phyloP scores from a whole-genome alignment of 2,113 vertebrate genomes.

The Redunca redunca region DNA sequence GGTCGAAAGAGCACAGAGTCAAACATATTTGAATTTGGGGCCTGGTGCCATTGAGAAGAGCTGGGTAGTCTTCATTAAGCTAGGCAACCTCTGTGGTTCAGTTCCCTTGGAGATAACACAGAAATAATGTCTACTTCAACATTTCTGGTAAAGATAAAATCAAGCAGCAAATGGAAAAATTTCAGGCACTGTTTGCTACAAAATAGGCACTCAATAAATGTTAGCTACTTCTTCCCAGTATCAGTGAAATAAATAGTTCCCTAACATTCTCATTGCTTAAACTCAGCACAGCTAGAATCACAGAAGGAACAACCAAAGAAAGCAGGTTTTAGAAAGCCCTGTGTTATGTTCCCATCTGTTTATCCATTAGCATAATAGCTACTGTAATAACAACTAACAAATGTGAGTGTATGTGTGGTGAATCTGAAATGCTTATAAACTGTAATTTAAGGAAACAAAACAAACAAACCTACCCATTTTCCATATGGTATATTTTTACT shows the following conservation, averaged over 20 bases:
- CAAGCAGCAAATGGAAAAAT: background rate
- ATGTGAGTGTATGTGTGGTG: constrained; percentile 50
- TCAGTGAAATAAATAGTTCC: constrained; percentile 1
- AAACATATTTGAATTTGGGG: background rate
- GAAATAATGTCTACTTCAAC: background rate
- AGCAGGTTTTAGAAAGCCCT: constrained; percentile 56
- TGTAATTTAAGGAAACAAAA: constrained; percentile 71
- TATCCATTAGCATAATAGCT: constrained; percentile 62
- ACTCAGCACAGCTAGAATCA: constrained; percentile 13
- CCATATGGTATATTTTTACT: constrained; percentile 61
- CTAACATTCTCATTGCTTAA: constrained; percentile 32
- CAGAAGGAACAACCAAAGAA: constrained; percentile 49
- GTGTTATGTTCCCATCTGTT: constrained; percentile 58
- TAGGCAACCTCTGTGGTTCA: background rate
- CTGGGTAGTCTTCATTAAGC: background rate
- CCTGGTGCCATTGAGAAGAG: background rate
- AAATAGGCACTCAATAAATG: background rate
- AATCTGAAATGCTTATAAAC: constrained; percentile 59
- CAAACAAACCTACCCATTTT: constrained; percentile 68
- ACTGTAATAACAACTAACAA: constrained; percentile 59
- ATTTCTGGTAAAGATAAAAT: background rate
- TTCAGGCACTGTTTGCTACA: background rate
- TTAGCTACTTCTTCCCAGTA: background rate
- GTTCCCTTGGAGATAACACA: background rate
- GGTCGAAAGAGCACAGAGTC: background rate